These are phyloP conservation scores for Folsomia candida DNA, from an alignment of 2,888 invertebrate genomes.

Conservation along the genomic window DNA sequence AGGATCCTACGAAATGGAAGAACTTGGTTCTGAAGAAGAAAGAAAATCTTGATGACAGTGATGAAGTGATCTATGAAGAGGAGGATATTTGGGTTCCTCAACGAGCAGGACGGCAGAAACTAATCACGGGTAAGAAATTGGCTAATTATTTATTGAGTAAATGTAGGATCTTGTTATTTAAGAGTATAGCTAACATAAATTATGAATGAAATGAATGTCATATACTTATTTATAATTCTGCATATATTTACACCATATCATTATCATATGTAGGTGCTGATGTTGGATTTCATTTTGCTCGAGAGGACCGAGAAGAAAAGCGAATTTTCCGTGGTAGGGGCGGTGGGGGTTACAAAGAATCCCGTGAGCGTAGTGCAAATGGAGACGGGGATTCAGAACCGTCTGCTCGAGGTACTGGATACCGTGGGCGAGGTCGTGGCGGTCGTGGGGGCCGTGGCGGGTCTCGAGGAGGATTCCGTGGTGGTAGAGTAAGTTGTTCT, in stretches of 20 bases:
- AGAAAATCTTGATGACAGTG: conserved; percentile 61
- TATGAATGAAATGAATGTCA: too few species aligned
- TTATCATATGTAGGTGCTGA: too few species aligned
- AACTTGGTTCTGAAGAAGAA: conserved; percentile 77
- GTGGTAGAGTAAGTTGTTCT: conserved; percentile 51
- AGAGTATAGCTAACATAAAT: too few species aligned
- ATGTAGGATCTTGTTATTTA: too few species aligned
- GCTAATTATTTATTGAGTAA: too few species aligned
- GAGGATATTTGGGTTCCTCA: conserved; percentile 62
- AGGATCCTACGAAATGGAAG: conserved; percentile 86
- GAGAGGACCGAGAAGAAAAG: conserved; percentile 59
- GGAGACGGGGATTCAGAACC: not conserved
- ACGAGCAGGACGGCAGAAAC: conserved; percentile 81
- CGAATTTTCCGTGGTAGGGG: conserved; percentile 55
- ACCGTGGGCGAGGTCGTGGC: conserved; percentile 16
- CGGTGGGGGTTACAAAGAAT: not conserved
- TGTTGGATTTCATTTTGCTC: conserved; percentile 83
- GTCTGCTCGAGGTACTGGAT: conserved; percentile 12
- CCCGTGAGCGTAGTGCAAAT: not conserved
- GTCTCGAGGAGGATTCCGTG: conserved; percentile 60
- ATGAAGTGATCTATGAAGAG: conserved; percentile 60
- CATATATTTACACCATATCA: too few species aligned
- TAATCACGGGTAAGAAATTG: too few species aligned
- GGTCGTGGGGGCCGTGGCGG: not conserved
- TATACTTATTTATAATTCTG: too few species aligned